Evolutionary conservation across 2,888 invertebrate species (phyloP), one percentile per base, ranked within the genome.

Genomic region (Apodemia mormo): DNA sequence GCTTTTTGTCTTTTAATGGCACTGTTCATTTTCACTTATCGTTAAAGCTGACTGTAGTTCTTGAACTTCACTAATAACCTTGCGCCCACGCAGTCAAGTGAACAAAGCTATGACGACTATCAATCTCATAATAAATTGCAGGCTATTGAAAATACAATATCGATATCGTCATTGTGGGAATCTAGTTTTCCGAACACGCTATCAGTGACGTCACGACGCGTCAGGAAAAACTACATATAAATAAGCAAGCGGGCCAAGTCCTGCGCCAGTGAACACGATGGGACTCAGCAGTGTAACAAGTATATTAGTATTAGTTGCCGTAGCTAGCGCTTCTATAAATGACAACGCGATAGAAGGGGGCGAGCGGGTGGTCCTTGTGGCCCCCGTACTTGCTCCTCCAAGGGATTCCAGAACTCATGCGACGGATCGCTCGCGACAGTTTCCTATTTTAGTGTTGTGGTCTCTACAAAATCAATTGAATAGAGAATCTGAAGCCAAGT

Each of bases 201-300:
- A 9, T 45, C 49, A 7, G 77, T 80, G 89, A 88, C 89, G 89
- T 89, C 84, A 72, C 70, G 70, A 68, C 73, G 73, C 81, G 83
- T 78, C 80, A 83, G 82, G 83, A 88, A 88, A 87, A 87, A 78
- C 78, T 77, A 78, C 77, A 79, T 92, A 92, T 93, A 93, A 86
- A 92, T 90, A 91, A 88, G 86, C 88, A 84, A 80, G 83, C 81
- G 77, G 79, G 79, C 78, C 79, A 81, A 75, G 79, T 87, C 88
- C 89, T 85, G 84, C 85, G 86, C 80, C 89, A 92, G 91, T 92
- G 72, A 86, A 80, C 85, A 87, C 81, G 79, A 90, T 91, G 92
- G 89, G 88, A 87, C 84, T 85, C 79, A 75, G 80, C 81, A 77
- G 87, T 80, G 85, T 86, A 72, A 84, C 86, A 77, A 80, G 82